These are phyloP conservation scores for Pipistrellus kuhlii DNA, from an alignment of 2,797 vertebrate species.

Conservation along the genomic window DNA sequence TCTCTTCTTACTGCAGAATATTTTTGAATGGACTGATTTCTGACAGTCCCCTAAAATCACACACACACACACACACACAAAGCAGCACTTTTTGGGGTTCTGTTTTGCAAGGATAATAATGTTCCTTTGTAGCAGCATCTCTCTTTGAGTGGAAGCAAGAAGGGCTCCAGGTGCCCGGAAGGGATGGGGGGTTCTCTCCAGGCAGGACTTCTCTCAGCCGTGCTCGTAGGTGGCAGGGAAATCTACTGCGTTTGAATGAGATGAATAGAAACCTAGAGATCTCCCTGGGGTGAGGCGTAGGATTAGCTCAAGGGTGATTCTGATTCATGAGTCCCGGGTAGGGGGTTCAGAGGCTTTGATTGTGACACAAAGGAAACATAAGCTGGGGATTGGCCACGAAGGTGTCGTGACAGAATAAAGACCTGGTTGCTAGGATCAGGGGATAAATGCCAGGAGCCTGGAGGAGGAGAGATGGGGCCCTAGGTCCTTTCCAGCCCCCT, in stretches of 20 bases:
- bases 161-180: not conserved
- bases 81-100: not conserved
- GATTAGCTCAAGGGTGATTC: not conserved
- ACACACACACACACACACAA: too few species aligned
- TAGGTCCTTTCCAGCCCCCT: not conserved
- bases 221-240: not conserved
- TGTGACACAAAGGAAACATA: constrained; percentile 61
- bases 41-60: constrained; percentile 20
- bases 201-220: not conserved
- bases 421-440: constrained; percentile 47
- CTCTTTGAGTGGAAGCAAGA: not conserved
- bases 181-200: not conserved
- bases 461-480: constrained; percentile 53
- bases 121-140: not conserved
- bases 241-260: not conserved
- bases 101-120: not conserved
- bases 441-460: constrained; percentile 1
- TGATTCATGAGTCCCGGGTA: not conserved
- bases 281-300: not conserved
- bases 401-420: constrained; percentile 76
- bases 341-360: constrained; percentile 24
- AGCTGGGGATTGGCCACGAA: not conserved
- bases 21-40: not conserved
- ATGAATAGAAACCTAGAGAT: not conserved
- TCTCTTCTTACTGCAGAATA: not conserved